phyloP scores from a whole-genome alignment of 2,113 vertebrate genomes.

The Cisticola juncidis region DNA sequence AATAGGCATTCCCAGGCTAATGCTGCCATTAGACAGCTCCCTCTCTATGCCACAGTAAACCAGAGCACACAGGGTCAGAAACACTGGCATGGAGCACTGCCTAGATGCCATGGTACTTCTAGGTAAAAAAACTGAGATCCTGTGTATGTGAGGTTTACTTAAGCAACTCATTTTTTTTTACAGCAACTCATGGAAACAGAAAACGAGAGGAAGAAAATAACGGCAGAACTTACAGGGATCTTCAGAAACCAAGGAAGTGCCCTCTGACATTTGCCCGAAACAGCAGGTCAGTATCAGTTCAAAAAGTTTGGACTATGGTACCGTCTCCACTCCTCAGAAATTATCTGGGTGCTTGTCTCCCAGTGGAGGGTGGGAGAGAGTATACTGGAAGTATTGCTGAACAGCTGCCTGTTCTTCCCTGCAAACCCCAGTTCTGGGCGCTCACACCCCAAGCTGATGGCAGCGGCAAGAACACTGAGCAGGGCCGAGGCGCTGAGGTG shows the following conservation, averaged over 20 bases:
- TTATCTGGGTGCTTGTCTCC: not conserved
- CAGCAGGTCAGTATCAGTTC: not conserved
- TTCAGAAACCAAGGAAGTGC: not conserved
- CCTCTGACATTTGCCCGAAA: not conserved
- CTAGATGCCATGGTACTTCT: not conserved
- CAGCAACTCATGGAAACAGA: not conserved
- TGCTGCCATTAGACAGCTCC: not conserved
- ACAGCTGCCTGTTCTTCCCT: not conserved
- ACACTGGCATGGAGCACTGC: not conserved
- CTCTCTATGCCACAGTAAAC: not conserved
- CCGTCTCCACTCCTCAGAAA: not conserved
- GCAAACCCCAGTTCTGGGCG: not conserved
- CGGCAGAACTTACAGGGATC: not conserved
- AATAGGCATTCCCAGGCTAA: not conserved
- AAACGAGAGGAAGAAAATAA: not conserved
- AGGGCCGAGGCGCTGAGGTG: not conserved
- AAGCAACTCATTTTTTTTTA: not conserved
- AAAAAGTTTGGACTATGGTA: not conserved
- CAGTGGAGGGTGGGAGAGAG: not conserved
- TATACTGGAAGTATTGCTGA: not conserved
- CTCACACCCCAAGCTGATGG: not conserved
- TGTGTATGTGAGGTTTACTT: not conserved
- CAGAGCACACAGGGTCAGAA: not conserved
- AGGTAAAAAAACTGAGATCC: not conserved
- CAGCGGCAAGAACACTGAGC: not conserved